Base-by-base conservation (phyloP, 1,140 invertebrate genomes). In the Drosophila sp. region DNA sequence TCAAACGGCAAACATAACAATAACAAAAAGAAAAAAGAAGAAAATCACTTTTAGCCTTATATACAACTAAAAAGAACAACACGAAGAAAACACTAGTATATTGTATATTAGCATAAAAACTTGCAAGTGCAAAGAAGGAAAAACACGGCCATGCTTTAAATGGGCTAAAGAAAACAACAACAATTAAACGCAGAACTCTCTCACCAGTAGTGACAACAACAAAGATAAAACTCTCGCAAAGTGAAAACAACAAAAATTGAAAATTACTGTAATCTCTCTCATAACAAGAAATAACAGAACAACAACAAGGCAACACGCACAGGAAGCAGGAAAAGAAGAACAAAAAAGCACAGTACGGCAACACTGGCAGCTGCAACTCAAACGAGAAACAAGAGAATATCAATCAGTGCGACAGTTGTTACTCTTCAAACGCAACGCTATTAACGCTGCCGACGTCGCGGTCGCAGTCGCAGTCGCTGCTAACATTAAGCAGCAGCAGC, bases 1-100 rank as follows among this genome's bases (percentile, higher is more conserved):
- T 21, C 34, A 41, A 38, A 72, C 48, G 45, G 45, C 45, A 11
- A 56, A 34, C 27, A 70, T 62, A 65, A 76, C 36, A 66, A n/a
- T n/a, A n/a, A n/a, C n/a, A n/a, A n/a, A n/a, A n/a, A n/a, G n/a
- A n/a, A n/a, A 74, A 50, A 51, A 74, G 34, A 75, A 34, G 62
- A 71, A 45, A 86, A 75, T 82, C 81, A 86, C 81, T 70, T 76
- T 70, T 48, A 87, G 81, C 81, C 81, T 86, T 86, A 86, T 86
- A 86, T 87, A 86, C 78, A 86, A 78, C 32, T 21, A 56, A 62
- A 13, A 34, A 18, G 2, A 51, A 13, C 18, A 66, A 40, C 6
- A 32, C 45, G 13, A 62, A 34, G 36, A 7, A 66, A 66, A 66
- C 51, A 53, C 53, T 72, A 65, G 13, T 65, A 78, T 57, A 38